phyloP scores from a whole-genome alignment of 1,140 invertebrate genomes.

The Archegozetes longisetosus region DNA sequence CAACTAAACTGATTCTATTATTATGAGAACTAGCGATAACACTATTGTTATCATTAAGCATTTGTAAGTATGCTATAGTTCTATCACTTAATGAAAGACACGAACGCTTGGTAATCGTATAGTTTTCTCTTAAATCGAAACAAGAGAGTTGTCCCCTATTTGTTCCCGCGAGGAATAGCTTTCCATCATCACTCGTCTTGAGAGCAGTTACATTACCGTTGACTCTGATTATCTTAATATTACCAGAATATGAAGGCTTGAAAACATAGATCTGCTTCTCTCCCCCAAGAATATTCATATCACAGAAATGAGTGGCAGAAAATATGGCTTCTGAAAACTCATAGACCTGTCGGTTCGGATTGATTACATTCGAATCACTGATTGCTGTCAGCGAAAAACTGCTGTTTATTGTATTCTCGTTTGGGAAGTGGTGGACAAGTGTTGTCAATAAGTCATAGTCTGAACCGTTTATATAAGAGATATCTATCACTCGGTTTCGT shows the following conservation, averaged over 20 bases:
- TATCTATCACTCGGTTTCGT: background rate
- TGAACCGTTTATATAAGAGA: background rate
- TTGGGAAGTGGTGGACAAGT: background rate
- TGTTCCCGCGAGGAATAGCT: background rate
- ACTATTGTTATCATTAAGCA: background rate
- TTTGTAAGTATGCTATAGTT: background rate
- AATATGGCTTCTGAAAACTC: background rate
- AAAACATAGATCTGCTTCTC: background rate
- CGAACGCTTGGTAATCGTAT: background rate
- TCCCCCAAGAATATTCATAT: background rate
- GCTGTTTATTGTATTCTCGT: background rate
- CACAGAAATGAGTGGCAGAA: background rate
- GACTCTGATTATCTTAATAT: background rate
- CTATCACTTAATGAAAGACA: no score
- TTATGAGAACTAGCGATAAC: constrained; percentile 4
- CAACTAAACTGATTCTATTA: background rate
- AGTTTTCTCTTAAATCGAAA: background rate
- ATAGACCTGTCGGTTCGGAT: background rate
- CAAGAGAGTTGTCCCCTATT: constrained; percentile 3
- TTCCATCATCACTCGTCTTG: background rate
- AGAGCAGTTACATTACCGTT: background rate
- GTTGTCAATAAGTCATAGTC: background rate
- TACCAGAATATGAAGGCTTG: background rate
- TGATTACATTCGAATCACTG: background rate
- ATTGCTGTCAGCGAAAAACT: background rate